Percentiles rank a stretch among this genome's conserved stretches.
Evolutionary conservation across 2,797 vertebrate genomes (phyloP).

Genomic region (Falco novaeseelandiae): DNA sequence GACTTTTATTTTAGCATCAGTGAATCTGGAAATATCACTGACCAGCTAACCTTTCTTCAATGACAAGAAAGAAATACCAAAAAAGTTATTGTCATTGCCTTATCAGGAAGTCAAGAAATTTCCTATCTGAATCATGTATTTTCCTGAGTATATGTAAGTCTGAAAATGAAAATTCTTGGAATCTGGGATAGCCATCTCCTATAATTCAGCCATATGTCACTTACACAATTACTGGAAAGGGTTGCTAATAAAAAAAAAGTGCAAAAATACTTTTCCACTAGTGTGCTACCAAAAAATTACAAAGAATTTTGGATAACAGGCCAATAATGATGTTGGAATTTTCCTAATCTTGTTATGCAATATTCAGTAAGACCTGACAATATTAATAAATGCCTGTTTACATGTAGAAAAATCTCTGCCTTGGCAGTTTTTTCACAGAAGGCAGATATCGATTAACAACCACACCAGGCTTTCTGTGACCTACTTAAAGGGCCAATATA

Average conservation of each 20-base stretch:
- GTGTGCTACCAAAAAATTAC: background rate
- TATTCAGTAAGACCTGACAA: slow-evolving; percentile 27
- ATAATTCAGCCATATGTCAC: background rate
- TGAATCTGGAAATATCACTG: background rate
- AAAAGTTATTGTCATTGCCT: background rate
- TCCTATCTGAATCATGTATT: background rate
- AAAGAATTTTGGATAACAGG: background rate
- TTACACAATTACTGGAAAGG: background rate
- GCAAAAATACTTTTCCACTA: background rate
- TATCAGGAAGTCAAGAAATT: background rate
- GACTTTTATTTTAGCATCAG: background rate
- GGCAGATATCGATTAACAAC: slow-evolving; percentile 19
- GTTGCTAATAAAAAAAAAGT: background rate
- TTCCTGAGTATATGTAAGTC: background rate
- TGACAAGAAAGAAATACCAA: background rate
- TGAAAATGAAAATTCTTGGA: background rate
- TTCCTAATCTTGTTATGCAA: background rate
- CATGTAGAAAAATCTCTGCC: background rate
- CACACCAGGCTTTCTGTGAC: background rate
- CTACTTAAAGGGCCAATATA: background rate
- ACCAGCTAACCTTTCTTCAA: background rate
- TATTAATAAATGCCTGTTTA: slow-evolving; percentile 29
- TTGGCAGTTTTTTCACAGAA: slow-evolving; percentile 19
- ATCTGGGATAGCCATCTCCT: background rate
- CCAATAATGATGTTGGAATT: slow-evolving; percentile 20